Base-by-base conservation (phyloP, 2,113 vertebrate genomes). In the Peromyscus leucopus region DNA sequence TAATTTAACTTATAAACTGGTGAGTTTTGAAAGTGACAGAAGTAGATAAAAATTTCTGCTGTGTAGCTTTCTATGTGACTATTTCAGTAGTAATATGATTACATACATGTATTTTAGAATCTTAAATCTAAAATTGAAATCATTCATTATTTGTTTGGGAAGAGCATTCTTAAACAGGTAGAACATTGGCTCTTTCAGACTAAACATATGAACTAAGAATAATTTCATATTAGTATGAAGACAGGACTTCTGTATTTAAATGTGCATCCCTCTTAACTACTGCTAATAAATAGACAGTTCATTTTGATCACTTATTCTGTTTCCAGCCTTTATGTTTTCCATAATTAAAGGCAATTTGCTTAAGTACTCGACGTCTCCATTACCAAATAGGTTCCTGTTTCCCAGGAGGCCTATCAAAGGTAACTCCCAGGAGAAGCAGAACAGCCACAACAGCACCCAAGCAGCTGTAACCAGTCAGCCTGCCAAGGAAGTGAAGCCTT, bases 311-410 rank as follows among this genome's bases (percentile, higher is more conserved):
- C 72, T 90, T 90, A 94, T 51, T 90, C 65, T 93, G 33, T 46
- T 76, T 51, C 26, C 22, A 93, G 72, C 22, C 72, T 95, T 87
- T 89, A 39, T 97, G 93, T 90, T 97, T 97, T 97, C 87, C 87
- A 69, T 90, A 97, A 95, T 79, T 94, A 89, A 96, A 97, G 85
- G 7, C 96, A 89, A 96, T 94, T 97, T 93, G 31, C 78, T 87
- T 96, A 95, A 92, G 85, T 91, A 92, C 51, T 72, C 92, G 28
- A 86, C 36, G 46, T 95, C 67, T 78, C 46, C 91, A 89, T 95
- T 89, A 95, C 28, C 95, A 94, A 94, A 94, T 69, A 69, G 42
- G 42, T 36, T 94, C 59, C 67, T 94, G 51, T 78, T 96, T 95
- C 78, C 90, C 83, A 28, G 26, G 89, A 94, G 78, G n/a, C 88